Evolutionary conservation across 1,140 invertebrate species (phyloP).

Genomic region (Sitophilus oryzae): DNA sequence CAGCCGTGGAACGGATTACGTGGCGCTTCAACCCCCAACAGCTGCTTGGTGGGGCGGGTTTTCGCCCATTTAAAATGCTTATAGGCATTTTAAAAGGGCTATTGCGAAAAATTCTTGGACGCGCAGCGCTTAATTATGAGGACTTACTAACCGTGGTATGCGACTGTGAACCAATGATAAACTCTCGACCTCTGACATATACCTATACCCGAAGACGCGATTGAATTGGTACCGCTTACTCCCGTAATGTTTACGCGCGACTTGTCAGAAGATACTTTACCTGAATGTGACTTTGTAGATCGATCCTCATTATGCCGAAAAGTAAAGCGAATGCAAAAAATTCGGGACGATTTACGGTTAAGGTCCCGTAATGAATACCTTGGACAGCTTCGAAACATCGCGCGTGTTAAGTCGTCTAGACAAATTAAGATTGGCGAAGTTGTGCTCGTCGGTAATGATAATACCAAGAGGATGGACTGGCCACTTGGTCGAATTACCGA

Average conservation of each 20-base stretch:
- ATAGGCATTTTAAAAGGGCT: constrained; percentile 36
- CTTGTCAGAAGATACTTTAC: constrained; percentile 10
- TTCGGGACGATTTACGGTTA: constrained; percentile 1
- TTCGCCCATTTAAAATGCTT: constrained; percentile 37
- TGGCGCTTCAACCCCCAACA: constrained; percentile 43
- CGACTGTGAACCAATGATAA: constrained; percentile 38
- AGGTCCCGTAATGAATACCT: constrained; percentile 19
- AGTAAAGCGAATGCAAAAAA: constrained; percentile 3
- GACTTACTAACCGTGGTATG: constrained; percentile 37
- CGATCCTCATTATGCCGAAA: constrained; percentile 1
- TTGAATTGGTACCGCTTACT: constrained; percentile 16
- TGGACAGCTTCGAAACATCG: constrained; percentile 11
- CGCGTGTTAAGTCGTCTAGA: not conserved
- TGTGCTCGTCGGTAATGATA: constrained; percentile 16
- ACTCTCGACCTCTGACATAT: constrained; percentile 40
- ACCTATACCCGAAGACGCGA: constrained; percentile 32
- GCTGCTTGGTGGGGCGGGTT: constrained; percentile 41
- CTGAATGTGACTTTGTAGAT: constrained; percentile 20
- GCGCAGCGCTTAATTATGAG: constrained; percentile 30
- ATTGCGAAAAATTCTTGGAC: constrained; percentile 30
- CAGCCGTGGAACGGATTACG: constrained; percentile 20
- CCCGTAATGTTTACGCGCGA: constrained; percentile 23
- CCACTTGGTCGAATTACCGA: too few relatives aligned
- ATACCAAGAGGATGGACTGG: too few relatives aligned
- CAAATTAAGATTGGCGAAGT: constrained; percentile 1